Evolutionary conservation across 2,113 vertebrate species (phyloP).

Genomic region (Stigmatopora argus): DNA sequence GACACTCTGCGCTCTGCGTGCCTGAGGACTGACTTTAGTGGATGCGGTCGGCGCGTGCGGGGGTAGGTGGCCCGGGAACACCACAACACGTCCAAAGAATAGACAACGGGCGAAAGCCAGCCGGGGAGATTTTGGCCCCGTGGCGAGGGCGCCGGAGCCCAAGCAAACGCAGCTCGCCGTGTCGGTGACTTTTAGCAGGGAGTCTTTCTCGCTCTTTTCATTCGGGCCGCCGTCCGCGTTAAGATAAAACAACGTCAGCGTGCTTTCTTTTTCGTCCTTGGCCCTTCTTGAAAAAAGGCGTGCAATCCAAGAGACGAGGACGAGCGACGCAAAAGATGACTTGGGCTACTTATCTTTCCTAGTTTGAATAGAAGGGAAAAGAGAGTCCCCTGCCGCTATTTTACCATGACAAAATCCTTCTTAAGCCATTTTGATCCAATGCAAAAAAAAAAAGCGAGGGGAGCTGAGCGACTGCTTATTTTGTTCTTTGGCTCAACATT

Average conservation of each 20-base stretch:
- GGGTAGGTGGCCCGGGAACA: slow-evolving; percentile 51
- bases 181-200: slow-evolving; percentile 39
- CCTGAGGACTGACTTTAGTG: slow-evolving; percentile 71
- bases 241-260: not conserved
- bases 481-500: not conserved
- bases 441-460: not conserved
- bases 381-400: not conserved
- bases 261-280: too few species aligned
- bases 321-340: not conserved
- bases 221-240: too few species aligned
- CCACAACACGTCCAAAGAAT: slow-evolving; percentile 39
- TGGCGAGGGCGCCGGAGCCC: slow-evolving; percentile 31
- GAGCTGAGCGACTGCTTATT: not conserved
- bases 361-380: not conserved
- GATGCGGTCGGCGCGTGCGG: slow-evolving; percentile 65
- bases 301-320: not conserved
- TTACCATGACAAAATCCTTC: not conserved
- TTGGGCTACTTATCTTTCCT: not conserved
- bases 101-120: slow-evolving; percentile 37
- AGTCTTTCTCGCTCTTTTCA: too few species aligned
- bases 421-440: not conserved
- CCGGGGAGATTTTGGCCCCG: slow-evolving; percentile 36
- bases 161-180: slow-evolving; percentile 40
- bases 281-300: too few species aligned
- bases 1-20: slow-evolving; percentile 67